Evolutionary conservation across 2,797 vertebrate genomes (phyloP).

Genomic region (Arnoldichthys spilopterus): DNA sequence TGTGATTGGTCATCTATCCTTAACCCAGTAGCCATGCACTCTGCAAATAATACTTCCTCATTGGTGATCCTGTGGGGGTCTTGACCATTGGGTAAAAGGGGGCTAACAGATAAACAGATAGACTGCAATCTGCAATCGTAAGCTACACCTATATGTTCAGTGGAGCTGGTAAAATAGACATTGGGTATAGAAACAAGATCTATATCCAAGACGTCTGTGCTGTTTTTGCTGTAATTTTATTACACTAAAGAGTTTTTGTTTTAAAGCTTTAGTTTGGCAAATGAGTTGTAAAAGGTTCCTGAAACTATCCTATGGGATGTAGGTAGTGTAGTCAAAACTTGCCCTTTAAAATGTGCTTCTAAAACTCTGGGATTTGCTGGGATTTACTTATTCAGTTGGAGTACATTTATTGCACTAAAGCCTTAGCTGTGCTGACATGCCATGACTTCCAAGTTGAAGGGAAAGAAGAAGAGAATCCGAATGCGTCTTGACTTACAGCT

Average conservation of each 20-base stretch:
- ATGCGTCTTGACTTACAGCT: not conserved
- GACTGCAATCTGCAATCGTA: too few species aligned
- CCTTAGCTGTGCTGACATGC: not conserved
- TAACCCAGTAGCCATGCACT: too few species aligned
- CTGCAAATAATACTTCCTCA: too few species aligned
- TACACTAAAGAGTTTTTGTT: not conserved
- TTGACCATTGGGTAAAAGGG: not conserved
- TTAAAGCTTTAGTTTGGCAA: not conserved
- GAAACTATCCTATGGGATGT: not conserved
- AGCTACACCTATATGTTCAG: too few species aligned
- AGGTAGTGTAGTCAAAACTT: not conserved
- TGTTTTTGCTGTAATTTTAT: not conserved
- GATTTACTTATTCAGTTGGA: constrained; percentile 1
- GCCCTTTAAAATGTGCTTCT: not conserved
- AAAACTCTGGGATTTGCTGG: constrained; percentile 6
- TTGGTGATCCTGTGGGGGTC: not conserved
- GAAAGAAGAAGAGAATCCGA: not conserved
- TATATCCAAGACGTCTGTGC: too few species aligned
- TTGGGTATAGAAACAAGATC: too few species aligned
- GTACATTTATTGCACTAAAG: not conserved
- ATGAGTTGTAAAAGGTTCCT: not conserved
- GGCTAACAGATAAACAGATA: too few species aligned
- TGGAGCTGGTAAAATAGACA: too few species aligned
- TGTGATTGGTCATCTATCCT: too few species aligned
- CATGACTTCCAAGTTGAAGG: not conserved